Conservation (phyloP, 2,113 vertebrate species). For the Callionymus lyra region DNA sequence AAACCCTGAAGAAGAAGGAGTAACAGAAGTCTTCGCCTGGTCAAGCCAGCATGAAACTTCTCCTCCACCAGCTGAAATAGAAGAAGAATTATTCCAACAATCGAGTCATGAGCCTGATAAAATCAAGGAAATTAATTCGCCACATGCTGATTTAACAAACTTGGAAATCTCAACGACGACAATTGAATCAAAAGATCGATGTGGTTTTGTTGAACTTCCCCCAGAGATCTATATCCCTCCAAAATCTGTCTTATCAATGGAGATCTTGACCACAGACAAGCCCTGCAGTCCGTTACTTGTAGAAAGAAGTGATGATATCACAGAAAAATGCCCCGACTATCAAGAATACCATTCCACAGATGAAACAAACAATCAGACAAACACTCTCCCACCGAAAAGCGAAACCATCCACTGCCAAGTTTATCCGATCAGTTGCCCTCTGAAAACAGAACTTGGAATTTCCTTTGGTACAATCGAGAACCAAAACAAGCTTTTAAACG, state of each 20-base stretch:
- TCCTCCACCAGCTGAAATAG: too few relatives aligned
- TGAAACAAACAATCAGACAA: slow-evolving; percentile 44
- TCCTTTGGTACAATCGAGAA: slow-evolving; percentile 30
- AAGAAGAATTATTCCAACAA: too few relatives aligned
- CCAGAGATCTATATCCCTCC: slow-evolving; percentile 3
- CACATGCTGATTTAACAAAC: too few relatives aligned
- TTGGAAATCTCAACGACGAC: too few relatives aligned
- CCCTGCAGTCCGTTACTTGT: slow-evolving; percentile 39
- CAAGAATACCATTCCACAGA: slow-evolving; percentile 27
- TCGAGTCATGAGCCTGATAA: too few relatives aligned
- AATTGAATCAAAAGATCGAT: too few relatives aligned
- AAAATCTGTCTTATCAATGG: slow-evolving; percentile 25
- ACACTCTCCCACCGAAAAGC: slow-evolving; percentile 39
- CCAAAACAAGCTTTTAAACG: slow-evolving; percentile 43
- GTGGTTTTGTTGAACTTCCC: too few relatives aligned
- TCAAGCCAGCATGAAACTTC: too few relatives aligned
- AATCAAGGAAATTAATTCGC: too few relatives aligned
- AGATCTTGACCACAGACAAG: slow-evolving; percentile 32
- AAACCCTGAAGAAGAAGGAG: too few relatives aligned
- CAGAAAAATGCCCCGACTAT: slow-evolving; percentile 19
- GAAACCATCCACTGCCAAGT: slow-evolving; percentile 20
- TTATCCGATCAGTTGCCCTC: slow-evolving; percentile 21
- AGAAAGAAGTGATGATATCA: slow-evolving; percentile 28
- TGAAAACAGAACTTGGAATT: slow-evolving; percentile 26
- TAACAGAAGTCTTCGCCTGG: too few relatives aligned